Conservation (phyloP, 2,888 invertebrate genomes). For the Rutpela maculata region DNA sequence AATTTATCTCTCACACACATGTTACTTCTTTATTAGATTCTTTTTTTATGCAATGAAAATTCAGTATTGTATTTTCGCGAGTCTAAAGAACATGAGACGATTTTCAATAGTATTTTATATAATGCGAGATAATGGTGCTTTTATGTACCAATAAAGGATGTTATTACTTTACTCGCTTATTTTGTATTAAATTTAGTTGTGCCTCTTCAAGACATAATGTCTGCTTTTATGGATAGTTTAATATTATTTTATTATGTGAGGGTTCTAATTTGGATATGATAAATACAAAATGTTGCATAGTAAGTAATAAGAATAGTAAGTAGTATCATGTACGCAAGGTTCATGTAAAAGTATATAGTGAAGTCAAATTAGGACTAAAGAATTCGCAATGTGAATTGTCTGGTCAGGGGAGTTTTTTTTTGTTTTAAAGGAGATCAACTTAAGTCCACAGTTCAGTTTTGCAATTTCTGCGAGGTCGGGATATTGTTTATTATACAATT, state of each 20-base stretch:
- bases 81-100: neutral
- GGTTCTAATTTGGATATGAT: neutral
- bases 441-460: too few species aligned
- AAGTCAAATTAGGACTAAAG: too few species aligned
- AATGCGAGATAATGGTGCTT: neutral
- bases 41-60: constrained; percentile 14
- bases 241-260: neutral
- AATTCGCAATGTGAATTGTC: too few species aligned
- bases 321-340: too few species aligned
- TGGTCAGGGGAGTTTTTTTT: too few species aligned
- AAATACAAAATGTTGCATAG: too few species aligned
- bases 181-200: constrained; percentile 13
- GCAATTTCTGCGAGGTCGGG: too few species aligned
- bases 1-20: constrained; percentile 32
- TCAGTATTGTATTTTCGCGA: neutral
- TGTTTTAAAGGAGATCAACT: too few species aligned
- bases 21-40: constrained; percentile 15
- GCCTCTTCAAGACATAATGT: neutral
- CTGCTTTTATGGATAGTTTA: neutral
- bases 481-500: too few species aligned
- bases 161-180: constrained; percentile 10
- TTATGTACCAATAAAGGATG: constrained; percentile 21
- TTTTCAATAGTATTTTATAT: neutral
- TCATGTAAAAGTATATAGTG: too few species aligned
- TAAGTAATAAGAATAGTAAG: too few species aligned